Evolutionary conservation across 2,113 vertebrate genomes (phyloP).

Genomic region (Cyphomyrus plagiostoma): DNA sequence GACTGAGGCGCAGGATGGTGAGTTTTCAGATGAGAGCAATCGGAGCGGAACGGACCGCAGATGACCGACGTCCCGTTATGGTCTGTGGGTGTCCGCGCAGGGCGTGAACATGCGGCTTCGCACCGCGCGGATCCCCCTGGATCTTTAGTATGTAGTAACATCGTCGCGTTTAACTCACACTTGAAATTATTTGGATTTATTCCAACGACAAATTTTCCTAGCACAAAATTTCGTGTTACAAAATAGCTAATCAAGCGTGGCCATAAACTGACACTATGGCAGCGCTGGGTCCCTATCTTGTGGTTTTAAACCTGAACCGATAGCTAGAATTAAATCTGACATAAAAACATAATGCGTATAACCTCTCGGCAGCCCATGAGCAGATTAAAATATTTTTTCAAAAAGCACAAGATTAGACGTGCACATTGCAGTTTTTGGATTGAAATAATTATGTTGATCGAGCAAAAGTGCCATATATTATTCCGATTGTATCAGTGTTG

Average conservation of each 20-base stretch:
- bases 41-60: background rate
- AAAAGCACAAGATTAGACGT: background rate
- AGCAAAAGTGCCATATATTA: background rate
- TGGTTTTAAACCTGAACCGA: background rate
- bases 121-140: background rate
- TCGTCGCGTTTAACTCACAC: background rate
- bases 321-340: background rate
- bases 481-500: background rate
- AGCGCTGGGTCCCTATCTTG: background rate
- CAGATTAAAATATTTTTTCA: background rate
- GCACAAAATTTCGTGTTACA: background rate
- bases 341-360: background rate
- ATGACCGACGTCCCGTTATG: background rate
- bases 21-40: constrained; percentile 37
- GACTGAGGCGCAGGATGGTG: constrained; percentile 72
- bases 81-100: background rate
- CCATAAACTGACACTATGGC: background rate
- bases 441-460: background rate
- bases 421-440: background rate
- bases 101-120: background rate
- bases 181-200: background rate
- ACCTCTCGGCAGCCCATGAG: background rate
- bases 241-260: background rate
- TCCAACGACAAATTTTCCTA: background rate
- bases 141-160: background rate